A percentile compares a stretch with the other conserved stretches of the same genome.
Evolutionary conservation across 2,888 invertebrate genomes (phyloP).

Genomic region (Bembecia ichneumoniformis): DNA sequence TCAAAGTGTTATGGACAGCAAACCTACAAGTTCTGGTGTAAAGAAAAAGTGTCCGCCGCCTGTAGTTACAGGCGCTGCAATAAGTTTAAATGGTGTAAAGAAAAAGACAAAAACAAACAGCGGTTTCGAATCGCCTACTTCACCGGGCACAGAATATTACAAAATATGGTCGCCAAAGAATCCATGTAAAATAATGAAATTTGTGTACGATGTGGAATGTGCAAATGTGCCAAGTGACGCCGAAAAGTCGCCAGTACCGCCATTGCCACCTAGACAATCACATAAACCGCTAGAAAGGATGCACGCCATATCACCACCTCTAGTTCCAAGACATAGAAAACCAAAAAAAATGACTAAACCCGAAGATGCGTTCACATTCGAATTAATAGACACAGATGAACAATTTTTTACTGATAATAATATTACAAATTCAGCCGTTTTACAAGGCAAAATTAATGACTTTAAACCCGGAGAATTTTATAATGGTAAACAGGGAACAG

Average conservation of each 20-base stretch:
- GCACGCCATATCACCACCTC: slow-evolving; percentile 78
- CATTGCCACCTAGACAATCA: slow-evolving; percentile 77
- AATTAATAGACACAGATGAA: slow-evolving; percentile 88
- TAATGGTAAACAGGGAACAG: slow-evolving; percentile 47
- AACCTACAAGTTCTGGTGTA: slow-evolving; percentile 58
- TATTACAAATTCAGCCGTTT: slow-evolving; percentile 53
- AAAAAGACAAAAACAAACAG: slow-evolving; percentile 75
- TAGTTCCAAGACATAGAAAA: slow-evolving; percentile 78
- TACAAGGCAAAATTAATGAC: slow-evolving; percentile 53
- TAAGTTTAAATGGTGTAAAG: slow-evolving; percentile 70
- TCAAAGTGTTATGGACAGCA: slow-evolving; percentile 46
- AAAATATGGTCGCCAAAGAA: slow-evolving; percentile 79
- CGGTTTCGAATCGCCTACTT: slow-evolving; percentile 68
- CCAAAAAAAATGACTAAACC: slow-evolving; percentile 75
- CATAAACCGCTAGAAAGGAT: slow-evolving; percentile 85
- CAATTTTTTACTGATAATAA: slow-evolving; percentile 67
- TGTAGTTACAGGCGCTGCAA: slow-evolving; percentile 66
- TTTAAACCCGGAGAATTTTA: slow-evolving; percentile 69
- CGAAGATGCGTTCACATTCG: slow-evolving; percentile 87
- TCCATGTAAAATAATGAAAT: slow-evolving; percentile 71
- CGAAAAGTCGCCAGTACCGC: slow-evolving; percentile 73
- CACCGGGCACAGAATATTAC: slow-evolving; percentile 76
- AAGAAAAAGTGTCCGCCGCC: slow-evolving; percentile 72
- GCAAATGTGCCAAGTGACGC: slow-evolving; percentile 46
- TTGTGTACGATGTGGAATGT: slow-evolving; percentile 65